Percentiles rank a stretch among this genome's conserved stretches.
These are phyloP conservation scores for Eptatretus burgeri DNA, from an alignment of 2,113 vertebrate genomes.

Conservation along the genomic window DNA sequence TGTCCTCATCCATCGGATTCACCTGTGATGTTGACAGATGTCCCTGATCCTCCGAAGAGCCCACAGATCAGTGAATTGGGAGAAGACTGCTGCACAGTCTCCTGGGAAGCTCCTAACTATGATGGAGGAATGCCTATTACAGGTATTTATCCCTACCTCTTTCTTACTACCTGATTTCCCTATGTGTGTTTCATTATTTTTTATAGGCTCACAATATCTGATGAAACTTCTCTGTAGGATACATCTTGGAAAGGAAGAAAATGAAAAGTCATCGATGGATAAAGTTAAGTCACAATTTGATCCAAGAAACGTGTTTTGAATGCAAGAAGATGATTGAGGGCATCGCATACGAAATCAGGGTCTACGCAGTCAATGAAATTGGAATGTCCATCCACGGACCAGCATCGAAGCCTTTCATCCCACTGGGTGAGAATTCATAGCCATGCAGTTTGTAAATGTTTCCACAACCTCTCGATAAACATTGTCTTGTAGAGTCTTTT, in stretches of 20 bases:
- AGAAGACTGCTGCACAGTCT: slow-evolving; percentile 31
- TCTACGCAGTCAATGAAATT: slow-evolving; percentile 45
- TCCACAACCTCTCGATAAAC: too few relatives aligned
- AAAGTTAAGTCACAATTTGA: slow-evolving; percentile 52
- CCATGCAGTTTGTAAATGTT: too few relatives aligned
- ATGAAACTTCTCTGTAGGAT: slow-evolving; percentile 20
- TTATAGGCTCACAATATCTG: not conserved
- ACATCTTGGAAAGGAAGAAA: slow-evolving; percentile 57
- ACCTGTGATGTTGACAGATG: slow-evolving; percentile 20
- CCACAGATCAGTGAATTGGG: slow-evolving; percentile 36
- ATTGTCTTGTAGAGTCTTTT: too few relatives aligned
- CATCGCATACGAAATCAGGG: slow-evolving; percentile 47
- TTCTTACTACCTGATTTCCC: not conserved
- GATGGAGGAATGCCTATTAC: slow-evolving; percentile 41
- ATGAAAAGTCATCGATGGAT: slow-evolving; percentile 42
- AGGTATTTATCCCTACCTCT: slow-evolving; percentile 17
- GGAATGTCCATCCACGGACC: slow-evolving; percentile 40
- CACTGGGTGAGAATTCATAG: slow-evolving; percentile 17
- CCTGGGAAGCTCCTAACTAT: slow-evolving; percentile 37
- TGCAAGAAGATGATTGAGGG: slow-evolving; percentile 66
- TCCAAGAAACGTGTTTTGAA: slow-evolving; percentile 27
- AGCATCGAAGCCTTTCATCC: slow-evolving; percentile 69
- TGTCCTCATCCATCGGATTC: too few relatives aligned
- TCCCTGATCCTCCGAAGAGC: slow-evolving; percentile 38
- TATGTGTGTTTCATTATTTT: not conserved